phyloP scores from a whole-genome alignment of 1,140 invertebrate genomes.

The Microvelia longipes region DNA sequence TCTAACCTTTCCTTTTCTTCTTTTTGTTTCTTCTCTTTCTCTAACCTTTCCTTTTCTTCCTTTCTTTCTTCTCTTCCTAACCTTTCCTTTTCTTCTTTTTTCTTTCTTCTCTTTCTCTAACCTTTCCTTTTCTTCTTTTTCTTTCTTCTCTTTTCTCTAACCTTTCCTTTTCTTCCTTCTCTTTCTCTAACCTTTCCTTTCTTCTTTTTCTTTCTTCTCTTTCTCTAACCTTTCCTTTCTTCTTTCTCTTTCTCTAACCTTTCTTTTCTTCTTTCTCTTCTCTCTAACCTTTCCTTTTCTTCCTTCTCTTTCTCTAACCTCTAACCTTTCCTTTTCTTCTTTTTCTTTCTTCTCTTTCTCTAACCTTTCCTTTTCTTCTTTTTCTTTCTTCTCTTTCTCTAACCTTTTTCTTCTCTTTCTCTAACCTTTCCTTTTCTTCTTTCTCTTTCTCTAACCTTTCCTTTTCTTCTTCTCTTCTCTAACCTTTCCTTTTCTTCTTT shows the following conservation, averaged over 20 bases:
- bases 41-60: constrained; percentile 11
- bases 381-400: constrained; percentile 19
- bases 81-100: constrained; percentile 14
- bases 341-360: constrained; percentile 9
- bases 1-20: constrained; percentile 1
- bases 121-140: constrained; percentile 16
- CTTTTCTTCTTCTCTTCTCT: constrained; percentile 18
- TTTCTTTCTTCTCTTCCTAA: constrained; percentile 13
- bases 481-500: too few species aligned
- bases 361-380: constrained; percentile 15
- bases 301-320: constrained; percentile 14
- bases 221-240: constrained; percentile 19
- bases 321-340: constrained; percentile 14
- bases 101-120: constrained; percentile 14
- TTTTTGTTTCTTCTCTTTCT: constrained; percentile 13
- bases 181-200: constrained; percentile 19
- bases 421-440: constrained; percentile 18
- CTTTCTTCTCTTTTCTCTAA: constrained; percentile 18
- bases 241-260: constrained; percentile 17
- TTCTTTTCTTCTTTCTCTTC: constrained; percentile 1
- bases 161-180: constrained; percentile 16
- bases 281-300: not conserved
- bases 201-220: constrained; percentile 18
- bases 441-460: constrained; percentile 5
- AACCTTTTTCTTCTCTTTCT: constrained; percentile 18